Evolutionary conservation across 2,888 invertebrate species (phyloP).

Genomic region (Pterostichus niger): DNA sequence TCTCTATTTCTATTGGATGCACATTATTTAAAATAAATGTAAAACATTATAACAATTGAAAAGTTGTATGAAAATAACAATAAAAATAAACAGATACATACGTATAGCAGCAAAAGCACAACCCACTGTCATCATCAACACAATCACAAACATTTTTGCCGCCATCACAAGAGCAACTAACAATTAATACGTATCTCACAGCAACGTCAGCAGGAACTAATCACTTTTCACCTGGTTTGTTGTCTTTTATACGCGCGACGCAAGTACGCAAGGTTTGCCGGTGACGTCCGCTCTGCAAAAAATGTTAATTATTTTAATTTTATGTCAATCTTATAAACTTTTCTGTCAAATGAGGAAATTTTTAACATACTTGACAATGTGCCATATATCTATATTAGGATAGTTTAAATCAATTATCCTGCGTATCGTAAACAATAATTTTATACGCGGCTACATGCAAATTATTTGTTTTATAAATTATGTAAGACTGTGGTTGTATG

Average conservation of each 20-base stretch:
- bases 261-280: conserved; percentile 18
- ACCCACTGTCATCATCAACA: conserved; percentile 30
- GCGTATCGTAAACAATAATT: conserved; percentile 17
- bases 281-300: conserved; percentile 39
- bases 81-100: conserved; percentile 14
- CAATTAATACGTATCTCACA: conserved; percentile 42
- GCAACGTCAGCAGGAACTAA: conserved; percentile 43
- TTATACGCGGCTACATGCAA: background rate
- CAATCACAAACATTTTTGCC: conserved; percentile 43
- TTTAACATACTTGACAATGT: conserved; percentile 8
- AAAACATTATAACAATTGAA: no score
- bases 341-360: conserved; percentile 5
- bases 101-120: conserved; percentile 44
- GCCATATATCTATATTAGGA: conserved; percentile 1
- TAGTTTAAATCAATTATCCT: conserved; percentile 17
- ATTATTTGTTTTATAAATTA: conserved; percentile 14
- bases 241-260: conserved; percentile 57
- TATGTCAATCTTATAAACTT: conserved; percentile 25
- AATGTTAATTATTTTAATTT: conserved; percentile 46
- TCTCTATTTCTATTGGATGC: no score
- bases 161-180: conserved; percentile 12
- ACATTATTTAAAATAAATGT: no score
- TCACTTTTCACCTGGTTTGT: conserved; percentile 15
- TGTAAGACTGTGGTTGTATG: background rate
- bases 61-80: no score